A percentile compares a stretch with the other conserved stretches of the same genome.
Conservation (phyloP, 1,140 invertebrate species). For the Aphaenogaster ashmeadi region DNA sequence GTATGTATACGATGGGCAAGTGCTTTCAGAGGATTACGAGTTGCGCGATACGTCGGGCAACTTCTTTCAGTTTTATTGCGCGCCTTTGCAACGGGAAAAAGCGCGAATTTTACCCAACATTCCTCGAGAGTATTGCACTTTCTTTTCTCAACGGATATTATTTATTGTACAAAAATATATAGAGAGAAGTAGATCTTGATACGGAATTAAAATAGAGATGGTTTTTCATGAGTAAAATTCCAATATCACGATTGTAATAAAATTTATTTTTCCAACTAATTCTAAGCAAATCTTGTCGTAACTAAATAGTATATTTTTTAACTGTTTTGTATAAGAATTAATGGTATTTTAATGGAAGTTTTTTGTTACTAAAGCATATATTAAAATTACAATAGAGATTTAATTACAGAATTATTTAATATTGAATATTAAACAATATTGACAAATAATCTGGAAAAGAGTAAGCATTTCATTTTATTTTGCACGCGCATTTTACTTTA, state of each 20-base stretch:
- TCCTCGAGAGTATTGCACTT: not conserved
- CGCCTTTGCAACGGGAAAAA: slow-evolving; percentile 1
- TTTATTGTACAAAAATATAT: not conserved
- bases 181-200: not conserved
- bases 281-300: not conserved
- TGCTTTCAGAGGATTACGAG: slow-evolving; percentile 43
- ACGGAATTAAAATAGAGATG: not conserved
- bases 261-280: not conserved
- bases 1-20: not conserved
- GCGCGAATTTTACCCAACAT: slow-evolving; percentile 8
- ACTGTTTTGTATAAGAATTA: not conserved
- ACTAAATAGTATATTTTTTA: not conserved
- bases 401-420: slow-evolving; percentile 24
- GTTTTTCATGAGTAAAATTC: not conserved
- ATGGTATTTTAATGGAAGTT: not conserved
- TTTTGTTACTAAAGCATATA: not conserved
- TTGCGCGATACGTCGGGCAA: not conserved
- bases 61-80: slow-evolving; percentile 29
- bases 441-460: not conserved
- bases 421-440: not conserved
- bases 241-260: not conserved
- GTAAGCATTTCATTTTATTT: slow-evolving; percentile 14
- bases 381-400: slow-evolving; percentile 1
- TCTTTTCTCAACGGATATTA: slow-evolving; percentile 8
- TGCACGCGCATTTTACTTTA: not conserved